Base-by-base conservation (phyloP, 64 coral and sea anemone species). In the Catalaphyllia jardinei region DNA sequence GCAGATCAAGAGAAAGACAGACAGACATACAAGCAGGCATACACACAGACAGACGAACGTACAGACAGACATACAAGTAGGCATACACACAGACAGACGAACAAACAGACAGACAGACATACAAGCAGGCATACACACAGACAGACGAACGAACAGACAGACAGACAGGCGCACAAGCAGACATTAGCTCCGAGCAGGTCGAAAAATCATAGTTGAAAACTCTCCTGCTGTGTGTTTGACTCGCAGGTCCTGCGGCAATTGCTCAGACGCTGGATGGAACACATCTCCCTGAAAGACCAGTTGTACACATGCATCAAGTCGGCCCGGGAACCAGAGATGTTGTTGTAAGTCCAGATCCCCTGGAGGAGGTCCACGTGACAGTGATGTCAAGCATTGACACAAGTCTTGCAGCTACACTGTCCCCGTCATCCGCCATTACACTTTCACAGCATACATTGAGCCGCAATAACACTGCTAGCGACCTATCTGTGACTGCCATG, bases 181-280 rank as follows among this genome's bases (percentile, higher is more conserved):
- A 5, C 39, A 46, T 46, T 4, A 4, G 39, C 3, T n/a, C n/a
- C n/a, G n/a, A 46, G 39, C 39, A 46, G 39, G 39, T 46, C 39
- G 39, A 46, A 46, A 38, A 46, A 46, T 46, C 39, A 46, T 46
- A 76, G 31, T 8, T 42, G 49, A 24, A 76, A 76, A n/a, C 74
- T 0, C 27, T 51, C 12, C 6, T 27, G 20, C 27, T 50, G 22
- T 50, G 31, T 52, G 31, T 24, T 52, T 71, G 50, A 12, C 10
- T 51, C 27, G 8, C 59, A 91, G 89, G 89, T 76, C 89, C 89
- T 25, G 89, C 89, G 75, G 89, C 89, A 24, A 91, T 91, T 20
- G 89, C 89, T 52, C 89, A 91, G 62, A 84, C 89, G 20, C 60
- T 91, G 17, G 89, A 91, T 86, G 89, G 81, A 14, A 86, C 71